phyloP scores from a whole-genome alignment of 2,113 vertebrate genomes.

The Rhinopomastus cyanomelas region DNA sequence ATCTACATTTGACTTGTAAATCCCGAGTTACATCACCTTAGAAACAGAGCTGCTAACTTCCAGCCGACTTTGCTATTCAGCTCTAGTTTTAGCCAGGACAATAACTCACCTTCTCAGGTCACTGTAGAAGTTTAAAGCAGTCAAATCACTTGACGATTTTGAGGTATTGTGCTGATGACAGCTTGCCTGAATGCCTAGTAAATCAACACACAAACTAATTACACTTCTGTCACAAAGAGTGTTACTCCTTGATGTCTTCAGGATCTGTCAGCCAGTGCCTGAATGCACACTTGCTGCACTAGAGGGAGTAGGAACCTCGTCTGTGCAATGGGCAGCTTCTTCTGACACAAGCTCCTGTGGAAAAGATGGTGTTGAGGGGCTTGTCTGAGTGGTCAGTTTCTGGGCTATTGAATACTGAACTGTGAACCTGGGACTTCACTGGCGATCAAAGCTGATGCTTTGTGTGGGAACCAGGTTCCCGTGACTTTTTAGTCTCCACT shows the following conservation, averaged over 20 bases:
- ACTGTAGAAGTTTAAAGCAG: not conserved
- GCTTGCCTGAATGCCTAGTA: not conserved
- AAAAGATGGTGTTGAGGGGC: not conserved
- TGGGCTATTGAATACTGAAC: not conserved
- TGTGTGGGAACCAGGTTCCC: not conserved
- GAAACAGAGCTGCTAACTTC: not conserved
- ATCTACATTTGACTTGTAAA: not conserved
- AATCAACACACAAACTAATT: not conserved
- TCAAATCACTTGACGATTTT: not conserved
- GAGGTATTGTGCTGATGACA: not conserved
- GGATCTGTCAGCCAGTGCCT: not conserved
- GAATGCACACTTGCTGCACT: conserved; percentile 32
- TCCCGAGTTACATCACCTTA: not conserved
- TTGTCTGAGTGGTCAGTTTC: not conserved
- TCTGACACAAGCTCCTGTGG: not conserved
- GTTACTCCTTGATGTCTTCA: not conserved
- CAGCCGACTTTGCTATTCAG: not conserved
- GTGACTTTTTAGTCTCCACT: not conserved
- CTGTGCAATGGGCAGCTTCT: not conserved
- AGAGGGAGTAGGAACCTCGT: conserved; percentile 48
- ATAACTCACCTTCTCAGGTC: not conserved
- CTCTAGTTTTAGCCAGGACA: not conserved
- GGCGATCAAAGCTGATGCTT: not conserved
- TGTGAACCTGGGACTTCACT: not conserved
- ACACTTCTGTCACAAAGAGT: not conserved